Evolutionary conservation across 2,113 vertebrate species (phyloP).

Genomic region (Hymenochirus boettgeri): DNA sequence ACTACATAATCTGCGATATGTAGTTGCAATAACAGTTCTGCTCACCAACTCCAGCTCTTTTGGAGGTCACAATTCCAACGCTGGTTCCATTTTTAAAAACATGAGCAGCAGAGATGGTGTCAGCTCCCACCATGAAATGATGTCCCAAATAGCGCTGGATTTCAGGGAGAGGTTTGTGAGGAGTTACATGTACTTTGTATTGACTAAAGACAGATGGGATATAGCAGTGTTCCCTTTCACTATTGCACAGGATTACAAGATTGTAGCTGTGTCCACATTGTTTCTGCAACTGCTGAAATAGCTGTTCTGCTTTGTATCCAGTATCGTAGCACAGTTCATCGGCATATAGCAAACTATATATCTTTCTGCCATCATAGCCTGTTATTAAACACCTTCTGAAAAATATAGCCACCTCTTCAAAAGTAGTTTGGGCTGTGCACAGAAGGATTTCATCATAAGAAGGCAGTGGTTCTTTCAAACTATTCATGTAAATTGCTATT

Average conservation of each 20-base stretch:
- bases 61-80: slow-evolving; percentile 81
- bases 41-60: slow-evolving; percentile 86
- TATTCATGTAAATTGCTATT: slow-evolving; percentile 86
- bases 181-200: slow-evolving; percentile 74
- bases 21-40: no score
- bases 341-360: slow-evolving; percentile 79
- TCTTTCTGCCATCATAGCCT: slow-evolving; percentile 57
- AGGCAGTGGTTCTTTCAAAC: slow-evolving; percentile 66
- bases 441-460: slow-evolving; percentile 86
- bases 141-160: slow-evolving; percentile 71
- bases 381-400: slow-evolving; percentile 76
- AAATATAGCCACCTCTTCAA: slow-evolving; percentile 83
- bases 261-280: slow-evolving; percentile 61
- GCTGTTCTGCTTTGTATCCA: slow-evolving; percentile 71
- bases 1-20: no score
- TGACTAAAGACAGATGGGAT: slow-evolving; percentile 87
- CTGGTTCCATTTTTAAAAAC: slow-evolving; percentile 71
- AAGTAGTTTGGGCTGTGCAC: slow-evolving; percentile 71
- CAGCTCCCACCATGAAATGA: slow-evolving; percentile 66
- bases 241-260: slow-evolving; percentile 79
- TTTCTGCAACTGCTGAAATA: slow-evolving; percentile 69
- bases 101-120: slow-evolving; percentile 61
- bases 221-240: slow-evolving; percentile 78
- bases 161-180: slow-evolving; percentile 55
- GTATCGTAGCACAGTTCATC: slow-evolving; percentile 86